Base-by-base conservation (phyloP, 1,140 invertebrate species). In the Paraescarpia echinospica region DNA sequence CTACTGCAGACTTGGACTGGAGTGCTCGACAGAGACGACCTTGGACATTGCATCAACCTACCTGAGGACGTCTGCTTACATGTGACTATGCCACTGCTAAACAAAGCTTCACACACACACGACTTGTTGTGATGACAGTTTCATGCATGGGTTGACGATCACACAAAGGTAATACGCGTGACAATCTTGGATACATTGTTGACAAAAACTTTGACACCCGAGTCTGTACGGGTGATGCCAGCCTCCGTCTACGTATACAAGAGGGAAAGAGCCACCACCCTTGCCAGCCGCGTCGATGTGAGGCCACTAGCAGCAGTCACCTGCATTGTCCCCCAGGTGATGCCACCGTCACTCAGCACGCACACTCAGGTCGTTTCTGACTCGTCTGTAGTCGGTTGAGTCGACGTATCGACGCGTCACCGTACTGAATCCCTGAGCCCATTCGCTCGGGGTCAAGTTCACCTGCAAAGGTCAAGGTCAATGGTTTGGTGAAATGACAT, bases 381-480 rank as follows among this genome's bases (percentile, higher is more conserved):
- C 94, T 93, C 88, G 95, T 94, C 92, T 96, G 95, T 92, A 96
- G 94, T 92, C 96, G 94, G 90, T 96, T 95, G 93, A 96, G 93
- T 93, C 96, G 94, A 35, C 96, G 95, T 8, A 96, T 94, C 9
- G 96, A 96, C 22, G 96, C 96, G 94, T 97, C 97, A 31, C 97
- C 97, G 95, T 96, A 98, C 94, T 98, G 97, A 93, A 98, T 98
- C 12, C 97, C 98, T 34, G 97, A 98, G 12, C 98, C 98, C 96
- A 98, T 98, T 93, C 97, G 96, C 94, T 98, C 98, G 8, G 98
- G 98, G 95, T 98, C 98, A 92, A 98, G 96, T 95, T 98, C 98
- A 35, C 98, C 98, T 97, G 93, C 41, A 94, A 93, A 91, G 92
- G 93, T 94, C 92, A 91, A 6, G 34, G 48, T 51, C 18, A 31